Percentiles rank a stretch among this genome's conserved stretches.
phyloP scores from a whole-genome alignment of 2,888 invertebrate species.

The Leptopterna dolabrata region DNA sequence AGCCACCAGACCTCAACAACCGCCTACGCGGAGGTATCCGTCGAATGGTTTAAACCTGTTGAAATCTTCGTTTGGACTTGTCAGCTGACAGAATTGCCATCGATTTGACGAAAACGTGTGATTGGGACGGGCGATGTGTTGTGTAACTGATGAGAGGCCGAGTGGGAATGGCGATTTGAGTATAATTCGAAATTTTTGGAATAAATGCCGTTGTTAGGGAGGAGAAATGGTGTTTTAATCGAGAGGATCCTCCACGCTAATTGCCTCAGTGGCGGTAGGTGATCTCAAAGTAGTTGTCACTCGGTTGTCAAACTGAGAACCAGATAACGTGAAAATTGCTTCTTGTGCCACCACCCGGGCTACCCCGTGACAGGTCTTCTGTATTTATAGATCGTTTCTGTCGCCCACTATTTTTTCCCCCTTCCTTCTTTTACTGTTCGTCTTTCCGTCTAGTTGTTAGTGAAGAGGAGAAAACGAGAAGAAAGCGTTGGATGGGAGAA shows the following conservation, averaged over 20 bases:
- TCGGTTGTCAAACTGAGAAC: constrained; percentile 47
- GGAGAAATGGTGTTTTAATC: neutral
- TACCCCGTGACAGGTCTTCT: constrained; percentile 39
- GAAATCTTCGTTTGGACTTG: too few species aligned
- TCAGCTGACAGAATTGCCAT: too few species aligned
- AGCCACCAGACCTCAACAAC: too few species aligned
- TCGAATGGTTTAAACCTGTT: too few species aligned
- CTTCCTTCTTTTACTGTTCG: neutral
- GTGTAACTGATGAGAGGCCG: too few species aligned
- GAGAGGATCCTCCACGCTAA: neutral
- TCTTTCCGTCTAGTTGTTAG: constrained; percentile 26
- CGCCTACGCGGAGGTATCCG: too few species aligned
- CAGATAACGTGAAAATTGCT: constrained; percentile 56
- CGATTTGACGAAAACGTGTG: too few species aligned
- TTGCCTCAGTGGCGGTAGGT: constrained; percentile 14
- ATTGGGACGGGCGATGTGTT: too few species aligned
- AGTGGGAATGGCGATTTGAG: too few species aligned
- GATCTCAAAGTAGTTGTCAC: constrained; percentile 44
- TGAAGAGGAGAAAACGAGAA: constrained; percentile 16
- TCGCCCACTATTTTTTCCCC: neutral
- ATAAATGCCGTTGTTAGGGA: neutral
- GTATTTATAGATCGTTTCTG: constrained; percentile 45
- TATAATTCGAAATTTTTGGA: too few species aligned
- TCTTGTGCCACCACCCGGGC: constrained; percentile 39
- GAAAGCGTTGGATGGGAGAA: neutral